Base-by-base conservation (phyloP, 2,797 vertebrate species). In the Anguilla pacifica region DNA sequence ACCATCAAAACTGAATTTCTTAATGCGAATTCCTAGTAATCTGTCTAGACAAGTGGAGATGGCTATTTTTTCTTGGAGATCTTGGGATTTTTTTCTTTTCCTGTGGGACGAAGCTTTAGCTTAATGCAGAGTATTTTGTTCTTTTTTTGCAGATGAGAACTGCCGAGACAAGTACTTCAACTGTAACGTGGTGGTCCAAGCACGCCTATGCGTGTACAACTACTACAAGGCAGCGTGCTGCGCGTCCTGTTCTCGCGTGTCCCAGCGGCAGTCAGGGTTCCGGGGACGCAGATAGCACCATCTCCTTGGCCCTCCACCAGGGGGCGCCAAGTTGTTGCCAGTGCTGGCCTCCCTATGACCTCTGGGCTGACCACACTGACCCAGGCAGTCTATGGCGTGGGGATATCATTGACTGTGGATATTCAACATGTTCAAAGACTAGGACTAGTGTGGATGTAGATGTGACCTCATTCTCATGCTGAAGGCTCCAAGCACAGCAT, bases 121-220 rank as follows among this genome's bases (percentile, higher is more conserved):
- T 31, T 64, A 43, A 82, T n/a, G n/a, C 5, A 0, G 25, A 11
- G 28, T 10, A 19, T 43, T 25, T 57, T 61, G 11, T 83, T 25
- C 25, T 11, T 84, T 64, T 19, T 79, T 46, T 28, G 87, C 95
- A 99, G 98, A 99, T 89, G 98, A 98, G 86, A 98, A 97, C 92
- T 99, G 98, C 95, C 95, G 95, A 92, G 98, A 99, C 88, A 97
- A 97, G 88, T 97, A 98, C 93, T 98, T 97, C 94, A 99, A 99
- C 93, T 99, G 98, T 94, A 98, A 98, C 0, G 97, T 99, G 93
- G 98, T 99, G 93, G 98, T 99, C 22, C 98, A 99, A 93, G 98
- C 98, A 4, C 97, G 98, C 10, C 97, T 99, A 49, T 99, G 98
- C 0, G 98, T 99, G 90, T 99, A 99, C 87, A 97, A 97, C 89